phyloP scores from a whole-genome alignment of 2,797 vertebrate species.

The Taeniopygia guttata region DNA sequence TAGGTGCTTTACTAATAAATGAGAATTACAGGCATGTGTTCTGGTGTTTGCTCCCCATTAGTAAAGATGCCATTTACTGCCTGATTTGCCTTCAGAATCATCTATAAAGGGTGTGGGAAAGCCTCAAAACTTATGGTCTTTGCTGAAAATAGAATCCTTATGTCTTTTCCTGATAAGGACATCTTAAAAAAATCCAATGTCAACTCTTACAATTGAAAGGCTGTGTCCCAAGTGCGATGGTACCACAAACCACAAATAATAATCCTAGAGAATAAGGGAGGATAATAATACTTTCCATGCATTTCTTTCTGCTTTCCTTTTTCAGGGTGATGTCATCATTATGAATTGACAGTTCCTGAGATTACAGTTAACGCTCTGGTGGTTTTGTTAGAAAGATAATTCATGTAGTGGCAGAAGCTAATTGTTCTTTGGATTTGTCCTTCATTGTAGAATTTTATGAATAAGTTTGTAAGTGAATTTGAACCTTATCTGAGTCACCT shows the following conservation, averaged over 20 bases:
- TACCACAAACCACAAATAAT: conserved; percentile 32
- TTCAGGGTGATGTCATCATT: conserved; percentile 45
- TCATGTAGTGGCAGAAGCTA: conserved; percentile 33
- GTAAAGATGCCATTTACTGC: not conserved
- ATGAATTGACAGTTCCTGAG: conserved; percentile 42
- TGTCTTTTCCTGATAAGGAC: not conserved
- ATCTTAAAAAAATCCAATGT: not conserved
- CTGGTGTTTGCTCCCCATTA: not conserved
- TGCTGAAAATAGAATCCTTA: conserved; percentile 7
- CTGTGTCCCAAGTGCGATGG: not conserved
- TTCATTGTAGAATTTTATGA: conserved; percentile 51
- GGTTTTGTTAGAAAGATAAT: conserved; percentile 49
- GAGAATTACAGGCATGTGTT: not conserved
- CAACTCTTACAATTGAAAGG: not conserved
- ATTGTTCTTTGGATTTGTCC: conserved; percentile 44
- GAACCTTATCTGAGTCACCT: not conserved
- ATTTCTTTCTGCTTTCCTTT: conserved; percentile 36
- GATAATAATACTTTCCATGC: conserved; percentile 35
- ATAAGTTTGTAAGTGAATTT: conserved; percentile 26
- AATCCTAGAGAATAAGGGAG: conserved; percentile 20
- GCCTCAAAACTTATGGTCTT: not conserved
- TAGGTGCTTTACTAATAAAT: not conserved
- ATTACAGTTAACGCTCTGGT: conserved; percentile 1
- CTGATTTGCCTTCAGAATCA: not conserved
- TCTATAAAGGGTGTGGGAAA: not conserved